Percentiles rank a stretch among this genome's conserved stretches.
These are phyloP conservation scores for Pteronura brasiliensis DNA, from an alignment of 2,113 vertebrate species.

Conservation along the genomic window DNA sequence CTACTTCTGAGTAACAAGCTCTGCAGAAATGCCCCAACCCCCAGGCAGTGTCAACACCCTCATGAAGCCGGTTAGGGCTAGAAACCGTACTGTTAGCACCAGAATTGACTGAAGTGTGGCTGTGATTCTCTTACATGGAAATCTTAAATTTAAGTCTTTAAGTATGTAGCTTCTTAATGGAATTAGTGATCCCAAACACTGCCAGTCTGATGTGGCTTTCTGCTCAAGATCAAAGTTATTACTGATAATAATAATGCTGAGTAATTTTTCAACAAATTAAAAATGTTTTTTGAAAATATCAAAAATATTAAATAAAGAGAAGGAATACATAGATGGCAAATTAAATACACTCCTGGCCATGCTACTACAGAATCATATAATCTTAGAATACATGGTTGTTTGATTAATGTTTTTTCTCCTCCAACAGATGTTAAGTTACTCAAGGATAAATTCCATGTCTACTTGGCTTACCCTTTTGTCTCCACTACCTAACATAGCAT, in stretches of 20 bases:
- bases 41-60: constrained; percentile 87
- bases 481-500: not conserved
- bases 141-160: not conserved
- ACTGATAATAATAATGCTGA: not conserved
- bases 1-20: constrained; percentile 88
- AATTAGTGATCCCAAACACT: not conserved
- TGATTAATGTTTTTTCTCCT: not conserved
- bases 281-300: not conserved
- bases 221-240: not conserved
- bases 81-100: not conserved
- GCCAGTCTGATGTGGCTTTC: not conserved
- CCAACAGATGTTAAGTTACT: not conserved
- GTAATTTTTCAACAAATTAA: not conserved
- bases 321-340: not conserved
- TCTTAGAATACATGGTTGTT: not conserved
- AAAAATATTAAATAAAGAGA: not conserved
- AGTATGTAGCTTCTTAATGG: not conserved
- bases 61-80: constrained; percentile 69
- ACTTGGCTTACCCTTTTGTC: not conserved
- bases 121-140: not conserved
- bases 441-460: not conserved
- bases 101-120: not conserved
- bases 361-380: not conserved
- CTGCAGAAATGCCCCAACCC: constrained; percentile 91
- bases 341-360: not conserved